These are phyloP conservation scores for Cuculus canorus DNA, from an alignment of 2,797 vertebrate genomes.

Conservation along the genomic window DNA sequence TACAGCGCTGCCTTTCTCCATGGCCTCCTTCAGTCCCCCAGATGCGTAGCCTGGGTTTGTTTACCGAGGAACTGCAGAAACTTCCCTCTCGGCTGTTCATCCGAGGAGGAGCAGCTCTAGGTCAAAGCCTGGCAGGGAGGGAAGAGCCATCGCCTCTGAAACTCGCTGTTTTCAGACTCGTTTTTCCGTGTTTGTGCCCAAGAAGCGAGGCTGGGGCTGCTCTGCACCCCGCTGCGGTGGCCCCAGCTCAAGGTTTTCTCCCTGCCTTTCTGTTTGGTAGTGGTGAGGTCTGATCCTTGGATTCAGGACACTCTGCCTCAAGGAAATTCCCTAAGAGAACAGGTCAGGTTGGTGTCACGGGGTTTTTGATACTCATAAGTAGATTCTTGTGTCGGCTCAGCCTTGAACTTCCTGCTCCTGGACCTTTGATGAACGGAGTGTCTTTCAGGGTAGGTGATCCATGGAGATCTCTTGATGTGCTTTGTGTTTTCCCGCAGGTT, in stretches of 20 bases:
- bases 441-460: not conserved
- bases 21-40: not conserved
- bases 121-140: not conserved
- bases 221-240: not conserved
- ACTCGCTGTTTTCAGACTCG: fast-evolving
- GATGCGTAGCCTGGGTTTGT: not conserved
- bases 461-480: not conserved
- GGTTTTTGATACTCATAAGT: not conserved
- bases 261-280: not conserved
- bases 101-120: not conserved
- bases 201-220: not conserved
- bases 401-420: not conserved
- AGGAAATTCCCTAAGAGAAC: not conserved
- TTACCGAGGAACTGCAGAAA: not conserved
- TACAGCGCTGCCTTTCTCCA: not conserved
- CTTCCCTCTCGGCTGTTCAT: not conserved
- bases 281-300: not conserved
- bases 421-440: fast-evolving
- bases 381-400: not conserved
- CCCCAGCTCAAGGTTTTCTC: not conserved
- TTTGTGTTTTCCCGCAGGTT: conserved; percentile 6
- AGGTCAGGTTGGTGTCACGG: not conserved
- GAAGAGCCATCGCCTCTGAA: fast-evolving
- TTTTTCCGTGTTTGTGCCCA: not conserved
- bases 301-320: not conserved